Conservation (phyloP, 2,888 invertebrate species). For the Chrysomela aeneicollis region DNA sequence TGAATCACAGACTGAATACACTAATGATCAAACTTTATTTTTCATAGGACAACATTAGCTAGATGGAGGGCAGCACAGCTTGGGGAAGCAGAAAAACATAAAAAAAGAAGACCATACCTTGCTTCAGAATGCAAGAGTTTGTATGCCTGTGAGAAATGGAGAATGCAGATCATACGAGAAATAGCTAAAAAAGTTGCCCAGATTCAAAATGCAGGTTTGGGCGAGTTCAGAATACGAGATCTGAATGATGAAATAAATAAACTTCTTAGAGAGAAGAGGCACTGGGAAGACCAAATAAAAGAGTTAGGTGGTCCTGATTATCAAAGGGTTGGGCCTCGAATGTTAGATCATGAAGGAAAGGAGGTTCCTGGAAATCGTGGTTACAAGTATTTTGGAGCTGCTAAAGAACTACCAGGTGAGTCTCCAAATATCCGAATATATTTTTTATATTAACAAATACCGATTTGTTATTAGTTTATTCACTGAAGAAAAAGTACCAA, state of each 20-base stretch:
- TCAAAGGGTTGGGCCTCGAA: conserved; percentile 88
- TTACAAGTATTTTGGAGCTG: conserved; percentile 98
- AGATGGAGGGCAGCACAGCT: conserved; percentile 98
- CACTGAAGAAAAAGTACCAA: too few relatives aligned
- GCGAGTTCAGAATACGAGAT: conserved; percentile 97
- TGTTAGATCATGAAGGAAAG: conserved; percentile 90
- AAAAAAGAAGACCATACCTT: conserved; percentile 89
- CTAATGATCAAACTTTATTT: conserved; percentile 13
- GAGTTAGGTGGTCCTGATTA: conserved; percentile 96
- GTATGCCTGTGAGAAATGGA: conserved; percentile 93
- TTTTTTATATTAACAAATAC: too few relatives aligned
- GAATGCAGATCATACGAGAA: conserved; percentile 96
- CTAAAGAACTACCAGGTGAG: conserved; percentile 91
- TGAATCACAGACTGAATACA: too few relatives aligned
- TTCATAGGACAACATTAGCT: conserved; percentile 91
- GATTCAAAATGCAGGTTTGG: conserved; percentile 99
- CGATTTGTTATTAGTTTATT: too few relatives aligned
- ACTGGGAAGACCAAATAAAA: conserved; percentile 98
- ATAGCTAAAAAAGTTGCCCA: conserved; percentile 98
- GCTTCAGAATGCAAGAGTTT: conserved; percentile 95
- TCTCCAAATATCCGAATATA: too few relatives aligned
- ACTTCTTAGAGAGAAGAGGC: conserved; percentile 91
- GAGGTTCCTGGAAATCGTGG: conserved; percentile 98
- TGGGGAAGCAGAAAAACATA: conserved; percentile 83
- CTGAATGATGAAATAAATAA: conserved; percentile 99